phyloP scores from a whole-genome alignment of 2,113 vertebrate species.

The Probosciger aterrimus region DNA sequence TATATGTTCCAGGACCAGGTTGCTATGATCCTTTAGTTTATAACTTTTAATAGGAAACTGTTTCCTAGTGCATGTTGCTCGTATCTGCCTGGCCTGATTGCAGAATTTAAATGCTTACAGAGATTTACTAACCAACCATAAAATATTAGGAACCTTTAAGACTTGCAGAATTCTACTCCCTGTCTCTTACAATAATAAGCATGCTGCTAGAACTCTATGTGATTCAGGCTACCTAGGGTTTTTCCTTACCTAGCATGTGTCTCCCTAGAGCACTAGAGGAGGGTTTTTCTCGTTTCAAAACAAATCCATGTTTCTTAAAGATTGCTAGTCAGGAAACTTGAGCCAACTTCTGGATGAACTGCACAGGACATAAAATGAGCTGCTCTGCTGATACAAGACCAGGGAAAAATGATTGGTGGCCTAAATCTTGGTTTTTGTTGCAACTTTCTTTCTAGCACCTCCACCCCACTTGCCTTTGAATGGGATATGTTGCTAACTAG shows the following conservation, averaged over 20 bases:
- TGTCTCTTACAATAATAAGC: not conserved
- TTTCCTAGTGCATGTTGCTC: conserved; percentile 24
- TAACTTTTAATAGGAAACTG: conserved; percentile 7
- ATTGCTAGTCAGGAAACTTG: not conserved
- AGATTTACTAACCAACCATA: not conserved
- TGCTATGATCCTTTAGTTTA: conserved; percentile 63
- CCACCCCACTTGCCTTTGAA: not conserved
- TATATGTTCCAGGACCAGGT: conserved; percentile 90
- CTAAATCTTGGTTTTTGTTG: not conserved
- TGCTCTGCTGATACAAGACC: not conserved
- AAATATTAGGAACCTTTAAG: not conserved
- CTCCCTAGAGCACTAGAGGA: not conserved
- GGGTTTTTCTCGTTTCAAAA: not conserved
- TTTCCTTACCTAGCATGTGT: not conserved
- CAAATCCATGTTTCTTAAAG: not conserved
- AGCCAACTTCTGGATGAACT: not conserved
- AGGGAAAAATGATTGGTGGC: not conserved
- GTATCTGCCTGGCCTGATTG: not conserved
- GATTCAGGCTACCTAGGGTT: not conserved
- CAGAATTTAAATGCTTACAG: not conserved
- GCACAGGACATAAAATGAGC: not conserved
- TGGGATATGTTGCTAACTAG: not conserved
- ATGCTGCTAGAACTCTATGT: not conserved
- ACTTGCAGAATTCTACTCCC: not conserved
- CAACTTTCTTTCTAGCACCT: not conserved